Base-by-base conservation (phyloP, 2,888 invertebrate species). In the Allophyes oxyacanthae region DNA sequence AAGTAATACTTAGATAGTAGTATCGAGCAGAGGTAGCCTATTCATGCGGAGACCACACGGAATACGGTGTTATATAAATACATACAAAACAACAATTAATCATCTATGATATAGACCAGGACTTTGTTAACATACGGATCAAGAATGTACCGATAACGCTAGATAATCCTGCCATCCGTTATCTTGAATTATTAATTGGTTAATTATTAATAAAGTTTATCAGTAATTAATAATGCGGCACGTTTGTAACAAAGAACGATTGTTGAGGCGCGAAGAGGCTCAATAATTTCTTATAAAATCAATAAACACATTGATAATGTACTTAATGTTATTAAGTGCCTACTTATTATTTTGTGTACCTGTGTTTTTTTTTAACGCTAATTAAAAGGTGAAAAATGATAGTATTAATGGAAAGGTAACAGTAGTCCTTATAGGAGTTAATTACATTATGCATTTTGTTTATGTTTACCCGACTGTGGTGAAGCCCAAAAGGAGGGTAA, bases 111-210 rank as follows among this genome's bases (percentile, higher is more conserved):
- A 28, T 14, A 13, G 8, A 50, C 11, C 33, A 11, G 11, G 34
- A 53, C 45, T 48, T 42, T 28, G 26, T 62, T 40, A 62, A 38
- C 20, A 59, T 59, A 51, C 26, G 38, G 57, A 64, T 61, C 77
- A 73, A 70, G 57, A 54, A 76, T 73, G 55, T 6, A 30, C n/a
- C 5, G 69, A 64, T 64, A 67, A 37, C 49, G 13, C 3, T 38
- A 52, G 62, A 66, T 73, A 56, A 75, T 76, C 71, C 43, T 26
- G 26, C 15, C 41, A 36, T 43, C 1, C 67, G 74, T 71, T 71
- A 75, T 73, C 77, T 33, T 11, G 10, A 20, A 11, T 28, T 32
- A 32, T 26, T 33, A 55, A 42, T 61, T 37, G 55, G 8, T 6
- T 28, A 28, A 8, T 8, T 57, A 13, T 61, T 28, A 69, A 14